A percentile compares a stretch with the other conserved stretches of the same genome.
phyloP scores from a whole-genome alignment of 2,797 vertebrate genomes.

The Muraenolepis orangiensis region DNA sequence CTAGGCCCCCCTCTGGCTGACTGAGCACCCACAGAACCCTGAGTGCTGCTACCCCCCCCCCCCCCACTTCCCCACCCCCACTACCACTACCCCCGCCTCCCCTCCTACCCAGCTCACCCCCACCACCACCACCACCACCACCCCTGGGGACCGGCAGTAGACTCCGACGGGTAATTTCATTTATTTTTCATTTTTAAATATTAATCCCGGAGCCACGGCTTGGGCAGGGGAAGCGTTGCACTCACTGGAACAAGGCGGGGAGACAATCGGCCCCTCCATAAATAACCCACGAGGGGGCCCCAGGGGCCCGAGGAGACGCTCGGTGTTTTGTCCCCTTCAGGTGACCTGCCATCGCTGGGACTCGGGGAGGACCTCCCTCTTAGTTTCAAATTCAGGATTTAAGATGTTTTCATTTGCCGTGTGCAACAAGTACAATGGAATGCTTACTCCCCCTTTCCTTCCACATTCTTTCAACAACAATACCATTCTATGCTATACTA shows the following conservation, averaged over 20 bases:
- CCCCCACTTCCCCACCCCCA: constrained; percentile 42
- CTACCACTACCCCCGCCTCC: constrained; percentile 30
- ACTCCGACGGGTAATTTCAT: constrained; percentile 78
- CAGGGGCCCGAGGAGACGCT: constrained; percentile 47
- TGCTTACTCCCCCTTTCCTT: no score
- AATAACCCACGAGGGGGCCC: constrained; percentile 76
- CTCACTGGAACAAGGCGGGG: constrained; percentile 71
- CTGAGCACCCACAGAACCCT: constrained; percentile 70
- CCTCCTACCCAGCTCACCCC: no score
- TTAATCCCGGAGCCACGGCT: constrained; percentile 70
- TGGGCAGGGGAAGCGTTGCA: constrained; percentile 69
- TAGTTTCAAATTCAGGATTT: no score
- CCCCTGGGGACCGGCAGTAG: constrained; percentile 61
- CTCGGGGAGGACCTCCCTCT: constrained; percentile 39
- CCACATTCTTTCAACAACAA: no score
- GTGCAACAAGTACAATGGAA: no score
- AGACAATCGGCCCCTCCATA: constrained; percentile 70
- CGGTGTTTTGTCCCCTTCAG: constrained; percentile 44
- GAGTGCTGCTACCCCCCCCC: constrained; percentile 59
- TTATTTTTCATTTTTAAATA: constrained; percentile 78
- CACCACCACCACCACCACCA: constrained; percentile 26
- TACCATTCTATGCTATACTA: no score
- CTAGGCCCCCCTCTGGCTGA: constrained; percentile 68
- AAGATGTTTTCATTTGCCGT: no score
- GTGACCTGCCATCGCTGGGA: constrained; percentile 41